Evolutionary conservation across 1,140 invertebrate species (phyloP).

Genomic region (Monochamus saltuarius): DNA sequence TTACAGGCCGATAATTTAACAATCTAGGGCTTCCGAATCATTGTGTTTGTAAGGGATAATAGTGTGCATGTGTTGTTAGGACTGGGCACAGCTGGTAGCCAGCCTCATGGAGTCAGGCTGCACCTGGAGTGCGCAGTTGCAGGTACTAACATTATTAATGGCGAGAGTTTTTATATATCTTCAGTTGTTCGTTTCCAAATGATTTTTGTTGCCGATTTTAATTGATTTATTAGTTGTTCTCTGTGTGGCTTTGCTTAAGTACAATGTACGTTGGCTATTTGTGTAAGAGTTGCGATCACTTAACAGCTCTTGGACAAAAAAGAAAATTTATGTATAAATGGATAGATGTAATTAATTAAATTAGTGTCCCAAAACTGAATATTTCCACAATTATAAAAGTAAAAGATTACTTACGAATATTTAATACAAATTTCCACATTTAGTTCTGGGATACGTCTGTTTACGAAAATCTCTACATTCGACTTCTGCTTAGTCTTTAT

Average conservation of each 20-base stretch:
- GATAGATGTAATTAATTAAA: no score
- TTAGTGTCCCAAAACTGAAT: no score
- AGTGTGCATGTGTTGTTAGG: slow-evolving; percentile 59
- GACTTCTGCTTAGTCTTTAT: neutral
- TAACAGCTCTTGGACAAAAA: no score
- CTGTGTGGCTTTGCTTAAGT: slow-evolving; percentile 2
- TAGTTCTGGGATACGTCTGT: no score
- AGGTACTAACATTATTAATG: slow-evolving; percentile 57
- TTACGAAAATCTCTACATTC: no score
- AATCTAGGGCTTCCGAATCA: slow-evolving; percentile 7
- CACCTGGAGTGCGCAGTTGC: slow-evolving; percentile 73
- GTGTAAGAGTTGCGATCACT: no score
- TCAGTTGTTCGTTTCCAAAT: neutral
- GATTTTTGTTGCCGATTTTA: neutral
- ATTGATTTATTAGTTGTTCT: neutral
- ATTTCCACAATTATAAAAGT: no score
- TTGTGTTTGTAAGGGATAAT: slow-evolving; percentile 20
- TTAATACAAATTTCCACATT: no score
- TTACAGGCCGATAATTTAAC: no score
- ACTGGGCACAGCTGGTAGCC: slow-evolving; percentile 78
- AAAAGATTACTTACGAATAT: no score
- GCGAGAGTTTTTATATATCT: slow-evolving; percentile 4
- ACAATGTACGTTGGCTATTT: no score
- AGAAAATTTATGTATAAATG: no score
- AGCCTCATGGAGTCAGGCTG: slow-evolving; percentile 75